Evolutionary conservation across 2,113 vertebrate genomes (phyloP).

Genomic region (Cavia aperea): DNA sequence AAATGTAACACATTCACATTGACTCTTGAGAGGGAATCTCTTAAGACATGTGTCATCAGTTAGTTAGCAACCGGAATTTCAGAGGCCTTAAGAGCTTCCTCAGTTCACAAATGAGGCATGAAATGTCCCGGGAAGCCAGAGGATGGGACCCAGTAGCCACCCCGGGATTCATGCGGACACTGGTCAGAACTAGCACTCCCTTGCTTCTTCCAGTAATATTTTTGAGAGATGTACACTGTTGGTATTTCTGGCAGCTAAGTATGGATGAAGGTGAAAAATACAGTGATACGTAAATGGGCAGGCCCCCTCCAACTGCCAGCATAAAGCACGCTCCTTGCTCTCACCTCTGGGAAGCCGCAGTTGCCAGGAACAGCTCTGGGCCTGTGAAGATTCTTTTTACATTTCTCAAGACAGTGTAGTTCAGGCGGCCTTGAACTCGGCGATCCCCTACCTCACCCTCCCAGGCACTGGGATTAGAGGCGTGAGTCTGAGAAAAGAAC

Average conservation of each 20-base stretch:
- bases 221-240: neutral
- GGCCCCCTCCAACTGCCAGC: neutral
- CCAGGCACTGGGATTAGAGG: neutral
- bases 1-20: neutral
- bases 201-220: neutral
- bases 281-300: neutral
- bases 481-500: neutral
- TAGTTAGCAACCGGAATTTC: conserved; percentile 4
- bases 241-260: neutral
- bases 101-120: neutral
- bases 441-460: neutral
- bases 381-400: neutral
- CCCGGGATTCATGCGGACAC: neutral
- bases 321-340: neutral
- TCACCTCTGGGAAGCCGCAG: neutral
- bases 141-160: neutral
- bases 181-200: neutral
- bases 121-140: neutral
- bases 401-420: neutral
- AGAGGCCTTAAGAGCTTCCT: neutral
- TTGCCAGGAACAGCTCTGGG: neutral
- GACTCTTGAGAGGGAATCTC: neutral
- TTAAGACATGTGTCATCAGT: neutral
- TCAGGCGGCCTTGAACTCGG: neutral
- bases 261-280: neutral